Base-by-base conservation (phyloP, 2,113 vertebrate genomes). In the Caranx ignobilis region DNA sequence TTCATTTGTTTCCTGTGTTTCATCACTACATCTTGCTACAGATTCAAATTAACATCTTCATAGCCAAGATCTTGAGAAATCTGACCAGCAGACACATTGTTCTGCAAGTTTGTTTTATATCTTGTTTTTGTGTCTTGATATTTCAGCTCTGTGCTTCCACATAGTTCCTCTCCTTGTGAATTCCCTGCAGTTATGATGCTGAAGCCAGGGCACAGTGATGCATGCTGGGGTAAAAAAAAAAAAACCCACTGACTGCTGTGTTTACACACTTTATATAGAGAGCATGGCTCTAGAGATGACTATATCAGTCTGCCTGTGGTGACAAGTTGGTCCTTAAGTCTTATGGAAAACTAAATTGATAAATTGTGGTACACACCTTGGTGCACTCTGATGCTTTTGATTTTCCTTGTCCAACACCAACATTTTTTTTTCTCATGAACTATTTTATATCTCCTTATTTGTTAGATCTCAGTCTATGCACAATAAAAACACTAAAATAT, bases 211-310 rank as follows among this genome's bases (percentile, higher is more conserved):
- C n/a, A 7, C 52, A 19, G 65, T 9, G 67, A 61, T 6, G 5
- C 16, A 45, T 15, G 56, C 61, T 47, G 55, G 32, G 61, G 62
- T 41, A 11, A 37, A 2, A 26, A 26, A 1, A 1, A 26, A 70
- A 75, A 75, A 62, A 54, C 18, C 26, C 4, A n/a, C 26, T 75
- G 66, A 71, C 71, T 71, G 48, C 26, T 55, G 21, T 37, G 26
- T 67, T 65, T 66, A 15, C 8, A 32, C 26, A 26, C 26, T 26
- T 26, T 26, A 41, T 1, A 41, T 41, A 41, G 39, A 41, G 11
- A 41, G 39, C 39, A 10, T 41, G 45, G 43, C 43, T 45, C 43
- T 12, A 45, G 43, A 45, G 9, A 3, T 45, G 43, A 15, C 4
- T 15, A 11, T 41, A 9, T 39, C 39, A 6, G 39, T 39, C 6